Conservation (phyloP, 1,140 invertebrate genomes). For the Tribolium castaneum region DNA sequence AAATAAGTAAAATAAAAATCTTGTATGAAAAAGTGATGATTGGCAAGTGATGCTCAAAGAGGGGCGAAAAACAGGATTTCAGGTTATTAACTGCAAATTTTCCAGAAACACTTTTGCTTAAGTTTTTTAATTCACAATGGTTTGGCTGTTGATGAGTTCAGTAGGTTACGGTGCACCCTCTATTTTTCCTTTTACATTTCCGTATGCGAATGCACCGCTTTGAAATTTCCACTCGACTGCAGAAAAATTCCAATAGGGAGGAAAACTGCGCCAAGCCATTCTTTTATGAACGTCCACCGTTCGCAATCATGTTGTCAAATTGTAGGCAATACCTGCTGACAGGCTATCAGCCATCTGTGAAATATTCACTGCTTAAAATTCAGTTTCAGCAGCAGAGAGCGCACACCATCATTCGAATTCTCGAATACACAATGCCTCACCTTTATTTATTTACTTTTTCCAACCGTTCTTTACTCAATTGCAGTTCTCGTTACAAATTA, state of each 20-base stretch:
- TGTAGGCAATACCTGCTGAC: constrained; percentile 53
- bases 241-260: constrained; percentile 3
- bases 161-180: too few species aligned
- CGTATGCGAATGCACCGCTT: neutral
- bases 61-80: too few species aligned
- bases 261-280: neutral
- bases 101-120: too few species aligned
- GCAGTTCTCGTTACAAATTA: neutral
- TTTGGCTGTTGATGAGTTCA: too few species aligned
- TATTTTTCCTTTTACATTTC: neutral
- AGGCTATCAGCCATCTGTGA: constrained; percentile 53
- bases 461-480: constrained; percentile 24
- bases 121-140: too few species aligned
- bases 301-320: constrained; percentile 58
- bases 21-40: too few species aligned
- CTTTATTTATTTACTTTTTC: constrained; percentile 21
- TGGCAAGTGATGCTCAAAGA: too few species aligned
- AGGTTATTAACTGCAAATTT: too few species aligned
- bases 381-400: constrained; percentile 50
- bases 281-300: constrained; percentile 46
- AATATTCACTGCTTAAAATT: constrained; percentile 58
- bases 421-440: constrained; percentile 48
- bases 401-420: constrained; percentile 45
- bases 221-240: neutral
- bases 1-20: too few species aligned